Evolutionary conservation across 2,113 vertebrate genomes (phyloP), one percentile per base, ranked within the genome.

Genomic region (Halichoerus grypus): DNA sequence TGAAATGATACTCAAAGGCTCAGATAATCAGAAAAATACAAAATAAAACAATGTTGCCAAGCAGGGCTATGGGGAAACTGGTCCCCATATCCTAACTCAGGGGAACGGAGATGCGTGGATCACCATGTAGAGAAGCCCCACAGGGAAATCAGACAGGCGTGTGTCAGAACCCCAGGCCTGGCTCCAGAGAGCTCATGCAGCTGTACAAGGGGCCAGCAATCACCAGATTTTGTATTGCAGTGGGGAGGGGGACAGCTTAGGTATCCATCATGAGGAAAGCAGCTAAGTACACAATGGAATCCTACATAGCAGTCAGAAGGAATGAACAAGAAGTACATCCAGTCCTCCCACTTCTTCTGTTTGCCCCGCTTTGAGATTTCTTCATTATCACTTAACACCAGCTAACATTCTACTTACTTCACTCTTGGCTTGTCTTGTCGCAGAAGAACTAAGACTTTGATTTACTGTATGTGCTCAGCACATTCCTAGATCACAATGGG

Each of bases 1-100:
- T 39, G 59, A 88, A 36, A 74, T 88, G 31, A 53, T 42, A 69
- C 26, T n/a, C 42, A 88, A 46, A 67, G 51, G 51, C 33, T 80
- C 81, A 72, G 61, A 86, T 42, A 79, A 53, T 77, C 16, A 93
- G 69, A 89, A 39, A 89, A 89, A 59, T 33, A 61, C 69, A 84
- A 93, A 96, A 51, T 39, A 76, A 77, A 69, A 59, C 24, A 77
- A 67, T 39, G 80, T 10, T 33, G 28, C 24, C 74, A 22, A 69
- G 16, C 36, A 33, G 63, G 33, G 61, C n/a, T 80, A 16, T 77
- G 51, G 31, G 33, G 18, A 46, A 36, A 33, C 31, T 26, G 53
- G 69, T 3, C 8, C 28, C 24, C n/a, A 33, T 7, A 36, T 6
- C 21, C 42, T 15, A 46, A 42, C n/a, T 36, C 22, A 28, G 36